Evolutionary conservation across 2,113 vertebrate species (phyloP).

Genomic region (Coryphaenoides rupestris): DNA sequence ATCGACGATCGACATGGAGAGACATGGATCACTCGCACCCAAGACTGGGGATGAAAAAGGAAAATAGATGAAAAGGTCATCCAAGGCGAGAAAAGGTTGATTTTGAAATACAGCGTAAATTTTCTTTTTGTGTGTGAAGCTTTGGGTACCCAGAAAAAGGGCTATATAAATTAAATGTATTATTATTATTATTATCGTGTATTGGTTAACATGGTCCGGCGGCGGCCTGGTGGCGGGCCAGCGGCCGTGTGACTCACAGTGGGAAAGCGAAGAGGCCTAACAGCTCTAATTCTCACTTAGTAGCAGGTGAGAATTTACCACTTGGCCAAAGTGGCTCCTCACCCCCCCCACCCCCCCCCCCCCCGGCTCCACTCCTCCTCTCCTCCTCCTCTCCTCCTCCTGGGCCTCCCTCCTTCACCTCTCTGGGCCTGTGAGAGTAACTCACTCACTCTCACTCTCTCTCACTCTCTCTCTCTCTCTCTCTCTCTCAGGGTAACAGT

Average conservation of each 20-base stretch:
- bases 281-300: slow-evolving; percentile 67
- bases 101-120: neutral
- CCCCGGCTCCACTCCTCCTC: too few relatives aligned
- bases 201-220: slow-evolving; percentile 39
- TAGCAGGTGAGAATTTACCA: slow-evolving; percentile 70
- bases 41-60: neutral
- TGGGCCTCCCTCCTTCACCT: too few relatives aligned
- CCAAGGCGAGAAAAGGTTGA: neutral
- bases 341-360: neutral
- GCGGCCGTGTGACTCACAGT: slow-evolving; percentile 62
- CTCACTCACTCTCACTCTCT: too few relatives aligned
- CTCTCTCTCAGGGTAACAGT: slow-evolving; percentile 52
- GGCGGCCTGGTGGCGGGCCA: slow-evolving; percentile 59
- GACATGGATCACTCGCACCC: slow-evolving; percentile 3
- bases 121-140: too few relatives aligned
- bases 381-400: too few relatives aligned
- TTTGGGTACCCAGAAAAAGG: neutral
- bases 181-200: too few relatives aligned
- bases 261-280: slow-evolving; percentile 62
- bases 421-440: too few relatives aligned
- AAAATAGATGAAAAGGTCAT: neutral
- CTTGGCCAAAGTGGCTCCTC: slow-evolving; percentile 46
- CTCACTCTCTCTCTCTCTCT: neutral
- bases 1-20: slow-evolving; percentile 19
- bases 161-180: too few relatives aligned